Base-by-base conservation (phyloP, 1,140 invertebrate genomes). In the Drosophila ambigua region DNA sequence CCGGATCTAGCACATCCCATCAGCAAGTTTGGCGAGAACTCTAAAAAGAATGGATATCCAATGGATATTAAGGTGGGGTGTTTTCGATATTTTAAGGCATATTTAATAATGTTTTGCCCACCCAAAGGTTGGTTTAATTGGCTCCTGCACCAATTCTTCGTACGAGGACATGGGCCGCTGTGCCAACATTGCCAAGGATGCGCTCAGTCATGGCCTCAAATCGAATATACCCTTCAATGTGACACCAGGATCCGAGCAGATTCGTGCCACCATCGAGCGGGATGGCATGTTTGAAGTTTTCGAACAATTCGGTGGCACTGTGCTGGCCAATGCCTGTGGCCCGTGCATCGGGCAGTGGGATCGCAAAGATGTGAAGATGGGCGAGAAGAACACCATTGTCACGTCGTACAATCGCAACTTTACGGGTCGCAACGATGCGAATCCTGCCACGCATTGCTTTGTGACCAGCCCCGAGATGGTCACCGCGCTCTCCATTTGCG, bases 311-410 rank as follows among this genome's bases (percentile, higher is more conserved):
- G 94, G 94, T 16, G 94, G 94, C 72, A 95, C 94, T 55, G 94
- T 99, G 0, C 93, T 99, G 69, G 99, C 99, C 0, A 99, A 99
- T 93, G 99, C 99, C 11, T 99, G 99, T 92, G 99, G 99, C 0
- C 99, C 99, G 2, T 99, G 99, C 93, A 99, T 99, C 92, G 98
- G 99, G 35, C 99, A 99, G 91, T 99, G 99, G 99, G 98, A 99
- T 93, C 94, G 97, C 52, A 94, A 98, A 90, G 99, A 99, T 92
- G 96, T 99, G 3, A 99, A 99, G 92, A 99, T 99, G 92, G 99
- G 99, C 15, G 98, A 99, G 63, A 99, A 99, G 93, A 99, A 99
- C 92, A 99, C 99, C 0, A 99, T 99, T 91, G 98, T 99, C 11
- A 99, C 98, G 4, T 99, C 99, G 0, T 99, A 99, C 94, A 99